Evolutionary conservation across 2,888 invertebrate genomes (phyloP), one percentile per base, ranked within the genome.

Genomic region (Hirtodrosophila confusa): DNA sequence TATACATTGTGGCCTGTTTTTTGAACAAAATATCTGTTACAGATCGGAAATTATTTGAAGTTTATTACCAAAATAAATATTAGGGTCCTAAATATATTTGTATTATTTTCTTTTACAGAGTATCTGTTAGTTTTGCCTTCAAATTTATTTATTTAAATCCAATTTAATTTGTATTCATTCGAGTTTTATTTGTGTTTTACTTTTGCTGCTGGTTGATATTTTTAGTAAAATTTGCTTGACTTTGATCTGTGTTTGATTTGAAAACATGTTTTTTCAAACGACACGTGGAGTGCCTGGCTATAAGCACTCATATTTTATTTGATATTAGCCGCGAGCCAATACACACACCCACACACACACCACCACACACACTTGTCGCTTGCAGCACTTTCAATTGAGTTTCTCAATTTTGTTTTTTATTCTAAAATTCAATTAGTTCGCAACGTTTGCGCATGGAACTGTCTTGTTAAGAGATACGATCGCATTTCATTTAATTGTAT

Each of bases 341-440:
- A 35, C 23, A 23, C 4, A 66, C 37, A 33, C 33, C 37, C 36
- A 33, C 56, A 51, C 40, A 54, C 75, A 51, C 39, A 45, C 35
- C 49, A 24, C 74, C 44, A 23, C 40, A 54, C 47, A 44, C 35
- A 48, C 7, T 35, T 49, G 53, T 53, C 37, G 75, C 83, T 70
- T 37, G 60, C 47, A 62, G 80, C 83, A 49, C 50, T 70, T 62
- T 39, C 69, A 86, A 78, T 83, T 78, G 82, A 70, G 68, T 87
- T 86, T 62, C 50, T 45, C 58, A 31, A 4, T 56, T 74, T 56
- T 36, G 8, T 56, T 71, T 66, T 65, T 47, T 50, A 54, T 64
- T 54, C 8, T 6, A 48, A 67, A 85, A 83, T 79, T 88, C 74
- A 83, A 86, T 83, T 88, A 83, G 83, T 67, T 64, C 49, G 45